Evolutionary conservation across 2,113 vertebrate genomes (phyloP), one percentile per base, ranked within the genome.

Genomic region (Ctenodactylus gundi): DNA sequence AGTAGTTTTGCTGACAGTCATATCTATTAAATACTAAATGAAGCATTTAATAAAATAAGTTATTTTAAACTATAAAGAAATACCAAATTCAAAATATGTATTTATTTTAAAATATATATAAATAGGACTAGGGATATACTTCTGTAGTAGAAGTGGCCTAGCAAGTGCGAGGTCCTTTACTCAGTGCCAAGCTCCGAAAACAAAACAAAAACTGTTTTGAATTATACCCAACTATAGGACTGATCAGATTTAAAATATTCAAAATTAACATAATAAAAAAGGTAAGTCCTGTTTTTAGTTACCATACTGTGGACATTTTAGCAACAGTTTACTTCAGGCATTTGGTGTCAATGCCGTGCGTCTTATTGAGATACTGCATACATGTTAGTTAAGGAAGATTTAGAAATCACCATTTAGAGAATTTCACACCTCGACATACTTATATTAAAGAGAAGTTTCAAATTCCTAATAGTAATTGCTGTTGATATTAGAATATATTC

Each of bases 331-430:
- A 67, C 29, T 84, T n/a, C n/a, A n/a, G n/a, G n/a, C n/a, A n/a
- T 87, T 89, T 88, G 93, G 25, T 83, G 44, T 8, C 60, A 84
- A 12, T 53, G 36, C 31, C 76, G 23, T 60, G 9, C 84, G 14
- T 29, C 36, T 89, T n/a, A 29, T 29, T 46, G 34, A 76, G 55
- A 67, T 3, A 72, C 73, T 58, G 23, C 60, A 14, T 86, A n/a
- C 17, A 31, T n/a, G 31, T 87, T 76, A 65, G 51, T 82, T 57
- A 34, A 81, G 29, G 51, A 76, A 9, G 60, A 85, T 57, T 86
- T 96, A 65, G 15, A 70, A 93, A 53, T 78, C 21, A 90, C 41
- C 13, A 3, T 67, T 81, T 86, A 83, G 88, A 89, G 89, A 88
- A 73, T 55, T 36, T n/a, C 75, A 94, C 36, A 81, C 64, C 21